phyloP scores from a whole-genome alignment of 2,113 vertebrate genomes.

The Pseudopipra pipra region DNA sequence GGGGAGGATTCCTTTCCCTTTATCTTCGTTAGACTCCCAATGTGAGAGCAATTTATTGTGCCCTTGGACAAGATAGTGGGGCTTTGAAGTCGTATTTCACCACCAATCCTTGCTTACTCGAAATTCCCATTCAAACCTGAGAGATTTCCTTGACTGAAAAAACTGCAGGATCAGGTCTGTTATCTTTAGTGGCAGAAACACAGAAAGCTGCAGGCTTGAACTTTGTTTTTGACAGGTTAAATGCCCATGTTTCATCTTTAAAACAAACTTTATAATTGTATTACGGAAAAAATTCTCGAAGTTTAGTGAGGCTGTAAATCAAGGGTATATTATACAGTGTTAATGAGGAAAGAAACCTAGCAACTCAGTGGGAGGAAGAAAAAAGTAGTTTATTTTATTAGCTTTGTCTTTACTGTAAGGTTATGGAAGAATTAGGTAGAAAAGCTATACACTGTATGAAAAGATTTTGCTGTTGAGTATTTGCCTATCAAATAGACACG shows the following conservation, averaged over 20 bases:
- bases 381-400: neutral
- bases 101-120: neutral
- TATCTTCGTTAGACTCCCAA: neutral
- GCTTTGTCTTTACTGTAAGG: neutral
- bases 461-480: neutral
- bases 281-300: neutral
- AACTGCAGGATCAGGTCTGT: neutral
- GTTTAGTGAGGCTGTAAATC: conserved; percentile 22
- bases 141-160: neutral
- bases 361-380: neutral
- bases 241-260: neutral
- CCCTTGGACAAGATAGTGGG: conserved; percentile 21
- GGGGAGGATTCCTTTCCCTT: conserved; percentile 55
- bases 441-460: neutral
- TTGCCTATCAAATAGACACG: neutral
- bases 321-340: neutral
- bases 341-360: conserved; percentile 28
- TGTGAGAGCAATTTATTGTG: conserved; percentile 23
- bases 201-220: neutral
- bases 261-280: neutral
- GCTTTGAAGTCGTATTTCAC: neutral
- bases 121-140: neutral
- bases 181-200: neutral
- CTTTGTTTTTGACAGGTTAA: neutral
- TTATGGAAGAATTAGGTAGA: neutral